Conservation (phyloP, 1,140 invertebrate species). For the Drosophila subobscura region DNA sequence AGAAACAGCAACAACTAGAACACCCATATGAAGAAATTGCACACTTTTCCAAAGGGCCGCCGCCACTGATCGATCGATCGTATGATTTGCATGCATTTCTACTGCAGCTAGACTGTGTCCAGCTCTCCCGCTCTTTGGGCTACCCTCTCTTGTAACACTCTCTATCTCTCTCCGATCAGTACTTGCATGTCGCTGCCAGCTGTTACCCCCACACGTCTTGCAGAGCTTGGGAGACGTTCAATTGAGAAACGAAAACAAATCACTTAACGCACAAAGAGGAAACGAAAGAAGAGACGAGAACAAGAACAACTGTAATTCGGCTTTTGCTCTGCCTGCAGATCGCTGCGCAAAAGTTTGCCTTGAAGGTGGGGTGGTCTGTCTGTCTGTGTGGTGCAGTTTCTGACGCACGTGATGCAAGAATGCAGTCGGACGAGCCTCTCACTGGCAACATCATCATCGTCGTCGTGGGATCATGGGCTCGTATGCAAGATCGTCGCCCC, state of each 20-base stretch:
- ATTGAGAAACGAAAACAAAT: constrained; percentile 67
- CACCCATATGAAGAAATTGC: neutral
- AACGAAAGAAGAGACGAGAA: constrained; percentile 11
- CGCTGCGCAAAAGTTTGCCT: constrained; percentile 20
- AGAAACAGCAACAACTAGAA: neutral
- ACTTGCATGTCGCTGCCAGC: neutral
- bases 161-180: no score
- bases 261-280: constrained; percentile 47
- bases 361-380: constrained; percentile 23
- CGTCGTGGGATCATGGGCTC: no score
- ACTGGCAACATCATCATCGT: constrained; percentile 1
- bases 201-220: constrained; percentile 1
- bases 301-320: constrained; percentile 25
- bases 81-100: no score
- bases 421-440: constrained; percentile 78
- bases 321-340: constrained; percentile 1
- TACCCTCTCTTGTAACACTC: no score
- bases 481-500: constrained; percentile 35
- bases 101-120: no score
- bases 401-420: constrained; percentile 63
- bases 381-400: constrained; percentile 9
- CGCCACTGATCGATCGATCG: no score
- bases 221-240: constrained; percentile 4
- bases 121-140: no score
- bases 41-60: neutral